Base-by-base conservation (phyloP, 2,113 vertebrate species). In the Tachycineta bicolor region DNA sequence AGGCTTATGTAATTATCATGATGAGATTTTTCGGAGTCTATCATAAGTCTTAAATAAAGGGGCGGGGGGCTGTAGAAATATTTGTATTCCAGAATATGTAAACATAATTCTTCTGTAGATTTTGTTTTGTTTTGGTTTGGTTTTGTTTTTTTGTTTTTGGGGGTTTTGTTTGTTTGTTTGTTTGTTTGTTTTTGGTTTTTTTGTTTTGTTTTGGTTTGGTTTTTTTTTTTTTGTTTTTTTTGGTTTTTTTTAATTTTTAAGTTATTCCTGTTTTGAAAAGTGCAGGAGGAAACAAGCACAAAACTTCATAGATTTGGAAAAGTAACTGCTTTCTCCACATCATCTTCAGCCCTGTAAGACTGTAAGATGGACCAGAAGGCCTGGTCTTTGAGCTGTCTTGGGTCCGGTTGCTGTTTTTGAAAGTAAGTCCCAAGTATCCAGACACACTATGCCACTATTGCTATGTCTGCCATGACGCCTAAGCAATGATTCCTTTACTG, bases 351-450 rank as follows among this genome's bases (percentile, higher is more conserved):
- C 8, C 3, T 4, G 23, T 29, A 29, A 12, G 21, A n/a, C 20
- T 33, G 1, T 16, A 81, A 28, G 24, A 52, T 11, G 62, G 21
- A 4, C 3, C 34, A 79, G 34, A 83, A 44, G 8, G 3, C 18
- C 9, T 59, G 37, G 4, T 3, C 20, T 64, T 94, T 17, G 3
- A 53, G 17, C 12, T 6, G 25, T 16, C 24, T 46, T 37, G 8
- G 17, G 6, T 22, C 11, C 2, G 5, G 6, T 3, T n/a, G 14
- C 6, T 55, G 1, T 1, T 68, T 82, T 22, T 46, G 17, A 63
- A 67, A 8, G 9, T 6, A 69, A 37, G 6, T 39, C 15, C 41
- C 41, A 64, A 5, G 14, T 25, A n/a, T 39, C 33, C 29, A 60
- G 19, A 64, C n/a, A 19, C 28, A 14, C 3, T 63, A 4, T 41